Evolutionary conservation across 2,888 invertebrate species (phyloP).

Genomic region (Orthonevra nobilis): DNA sequence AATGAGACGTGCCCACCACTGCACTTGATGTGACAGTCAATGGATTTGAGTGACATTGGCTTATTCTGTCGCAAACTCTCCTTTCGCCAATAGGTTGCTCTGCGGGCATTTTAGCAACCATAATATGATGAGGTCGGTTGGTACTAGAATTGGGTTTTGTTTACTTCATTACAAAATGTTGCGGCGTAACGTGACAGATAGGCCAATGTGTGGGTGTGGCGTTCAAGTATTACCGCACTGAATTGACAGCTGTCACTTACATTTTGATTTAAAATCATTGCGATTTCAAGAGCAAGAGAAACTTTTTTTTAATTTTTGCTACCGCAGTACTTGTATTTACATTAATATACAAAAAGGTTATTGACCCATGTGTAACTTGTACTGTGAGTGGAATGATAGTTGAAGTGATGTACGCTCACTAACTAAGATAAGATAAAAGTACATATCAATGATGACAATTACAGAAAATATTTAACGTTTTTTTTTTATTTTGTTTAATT

Average conservation of each 20-base stretch:
- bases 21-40: conserved; percentile 53
- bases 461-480: too few species aligned
- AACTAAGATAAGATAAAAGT: conserved; percentile 10
- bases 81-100: neutral
- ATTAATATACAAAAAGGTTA: conserved; percentile 25
- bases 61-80: neutral
- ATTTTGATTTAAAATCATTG: conserved; percentile 23
- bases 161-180: conserved; percentile 9
- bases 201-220: neutral
- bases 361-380: conserved; percentile 5
- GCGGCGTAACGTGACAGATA: neutral
- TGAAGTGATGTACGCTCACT: conserved; percentile 1
- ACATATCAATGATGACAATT: too few species aligned
- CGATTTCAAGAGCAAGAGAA: conserved; percentile 7
- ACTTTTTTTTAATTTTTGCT: neutral
- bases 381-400: neutral
- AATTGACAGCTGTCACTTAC: conserved; percentile 42
- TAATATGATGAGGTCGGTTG: conserved; percentile 23
- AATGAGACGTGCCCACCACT: conserved; percentile 24
- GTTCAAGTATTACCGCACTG: conserved; percentile 10
- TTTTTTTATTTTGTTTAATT: too few species aligned
- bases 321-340: conserved; percentile 4
- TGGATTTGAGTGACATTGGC: conserved; percentile 45
- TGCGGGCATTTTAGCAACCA: conserved; percentile 21
- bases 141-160: conserved; percentile 8